Conservation (phyloP, 1,140 invertebrate genomes). For the Drosophila ohnishii region DNA sequence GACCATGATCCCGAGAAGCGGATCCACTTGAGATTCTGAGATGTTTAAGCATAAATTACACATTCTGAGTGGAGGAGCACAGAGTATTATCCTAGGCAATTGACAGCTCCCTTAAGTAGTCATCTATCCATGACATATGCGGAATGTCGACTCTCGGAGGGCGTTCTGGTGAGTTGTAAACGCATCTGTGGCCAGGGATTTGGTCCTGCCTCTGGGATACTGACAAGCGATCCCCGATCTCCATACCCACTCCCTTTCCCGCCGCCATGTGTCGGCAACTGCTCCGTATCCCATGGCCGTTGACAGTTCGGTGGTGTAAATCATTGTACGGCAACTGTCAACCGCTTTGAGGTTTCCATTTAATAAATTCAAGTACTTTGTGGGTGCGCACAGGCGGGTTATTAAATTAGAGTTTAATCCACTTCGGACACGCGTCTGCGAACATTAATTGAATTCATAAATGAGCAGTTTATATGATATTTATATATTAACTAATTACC, state of each 20-base stretch:
- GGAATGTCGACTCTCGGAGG: constrained; percentile 4
- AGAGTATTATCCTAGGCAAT: constrained; percentile 66
- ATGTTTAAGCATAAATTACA: constrained; percentile 58
- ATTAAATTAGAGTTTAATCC: constrained; percentile 78
- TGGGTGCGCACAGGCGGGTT: constrained; percentile 30
- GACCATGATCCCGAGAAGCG: constrained; percentile 31
- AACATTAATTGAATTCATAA: constrained; percentile 78
- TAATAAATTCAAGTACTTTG: constrained; percentile 40
- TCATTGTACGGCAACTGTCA: constrained; percentile 36
- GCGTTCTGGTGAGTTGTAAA: constrained; percentile 63
- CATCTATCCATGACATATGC: constrained; percentile 45
- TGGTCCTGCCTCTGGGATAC: constrained; percentile 43
- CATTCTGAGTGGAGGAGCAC: constrained; percentile 3
- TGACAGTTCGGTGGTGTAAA: constrained; percentile 66
- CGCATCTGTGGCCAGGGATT: constrained; percentile 49
- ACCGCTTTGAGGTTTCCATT: constrained; percentile 39
- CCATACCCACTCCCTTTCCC: neutral
- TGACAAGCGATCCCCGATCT: constrained; percentile 13
- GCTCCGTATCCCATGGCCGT: constrained; percentile 21
- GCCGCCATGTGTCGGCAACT: constrained; percentile 69
- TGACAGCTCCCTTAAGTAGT: constrained; percentile 70
- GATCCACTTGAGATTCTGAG: constrained; percentile 57
- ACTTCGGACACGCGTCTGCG: constrained; percentile 63
- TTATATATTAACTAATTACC: constrained; percentile 78
- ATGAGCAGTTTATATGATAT: constrained; percentile 78